Evolutionary conservation across 1,140 invertebrate genomes (phyloP), one percentile per base, ranked within the genome.

Genomic region (Aleiodes sp.): DNA sequence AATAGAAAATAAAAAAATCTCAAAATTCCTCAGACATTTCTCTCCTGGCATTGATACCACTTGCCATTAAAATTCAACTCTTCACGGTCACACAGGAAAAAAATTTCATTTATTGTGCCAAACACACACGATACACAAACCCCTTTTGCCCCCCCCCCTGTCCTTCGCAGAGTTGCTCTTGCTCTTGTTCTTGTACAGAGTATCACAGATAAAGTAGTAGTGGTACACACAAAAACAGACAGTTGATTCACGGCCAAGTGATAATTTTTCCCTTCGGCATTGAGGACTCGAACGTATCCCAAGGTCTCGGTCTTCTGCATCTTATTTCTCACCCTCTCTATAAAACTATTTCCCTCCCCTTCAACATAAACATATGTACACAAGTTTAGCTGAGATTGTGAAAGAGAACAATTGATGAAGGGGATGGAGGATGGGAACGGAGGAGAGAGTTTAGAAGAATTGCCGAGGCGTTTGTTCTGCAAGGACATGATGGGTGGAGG

Each of bases 401-500:
- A 16, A 3, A 16, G 39, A 43, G 31, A 35, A 35, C 10, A 10
- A 35, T 4, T 46, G 43, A 9, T 52, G 19, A 3, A 12, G 46
- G 46, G 6, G 46, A n/a, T n/a, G n/a, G n/a, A 21, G 21, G 46
- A 52, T 16, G 46, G 46, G 21, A n/a, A n/a, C n/a, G n/a, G n/a
- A n/a, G n/a, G n/a, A n/a, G 39, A n/a, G n/a, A 21, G 46, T 52
- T 16, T 4, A 24, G 19, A 43, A 43, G 46, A 52, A 52, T 52
- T 24, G 1, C 46, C 16, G 6, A 52, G 21, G 46, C 46, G 9
- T 52, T 52, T 52, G 26, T 52, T 52, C 65, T 14, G 62, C 70
- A 71, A 71, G 31, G 41, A 68, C 41, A 61, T 46, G 64, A n/a
- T 68, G 67, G 64, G 68, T 70, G 74, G 74, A 60, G 46, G 61